Evolutionary conservation across 2,888 invertebrate genomes (phyloP), one percentile per base, ranked within the genome.

Genomic region (Plebejus anna): DNA sequence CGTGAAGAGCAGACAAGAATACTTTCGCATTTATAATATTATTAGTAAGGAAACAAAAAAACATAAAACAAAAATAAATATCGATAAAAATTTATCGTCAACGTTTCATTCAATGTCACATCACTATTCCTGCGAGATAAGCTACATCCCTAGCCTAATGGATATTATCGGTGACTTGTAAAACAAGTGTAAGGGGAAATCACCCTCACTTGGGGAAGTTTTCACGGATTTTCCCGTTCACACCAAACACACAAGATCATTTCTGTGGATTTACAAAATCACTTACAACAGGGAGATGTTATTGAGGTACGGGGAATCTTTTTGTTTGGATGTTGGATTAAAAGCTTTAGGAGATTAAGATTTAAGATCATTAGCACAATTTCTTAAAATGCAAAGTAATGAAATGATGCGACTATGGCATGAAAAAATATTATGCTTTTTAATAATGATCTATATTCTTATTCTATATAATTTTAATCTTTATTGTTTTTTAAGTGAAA

Each of bases 121-220:
- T 32, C 73, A 73, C 73, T 73, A 73, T 36, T 51, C 13, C 55
- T 5, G 6, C 16, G 22, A 55, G 51, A 73, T 73, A 73, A 73
- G 73, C 51, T 73, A 28, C 73, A 73, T 73, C 73, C 73, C 73
- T 73, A 73, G 28, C 28, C 72, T 72, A 72, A 71, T 71, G 73
- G 51, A 32, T 73, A 73, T 73, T 73, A 73, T 73, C 73, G 73
- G 51, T 55, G 73, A 73, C 73, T 73, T 73, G 73, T 73, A 73
- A 73, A 73, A 73, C 55, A 73, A 73, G 73, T 51, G 73, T 28
- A 73, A 55, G 73, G 73, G 73, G 51, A 51, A 55, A 73, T 13
- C 73, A 55, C 73, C 73, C 73, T 73, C 55, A 47, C 72, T 72
- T 6, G 32, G 55, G 66, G 51, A 47, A 22, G 55, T n/a, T n/a